Base-by-base conservation (phyloP, 2,797 vertebrate genomes). In the Danio tinwini region DNA sequence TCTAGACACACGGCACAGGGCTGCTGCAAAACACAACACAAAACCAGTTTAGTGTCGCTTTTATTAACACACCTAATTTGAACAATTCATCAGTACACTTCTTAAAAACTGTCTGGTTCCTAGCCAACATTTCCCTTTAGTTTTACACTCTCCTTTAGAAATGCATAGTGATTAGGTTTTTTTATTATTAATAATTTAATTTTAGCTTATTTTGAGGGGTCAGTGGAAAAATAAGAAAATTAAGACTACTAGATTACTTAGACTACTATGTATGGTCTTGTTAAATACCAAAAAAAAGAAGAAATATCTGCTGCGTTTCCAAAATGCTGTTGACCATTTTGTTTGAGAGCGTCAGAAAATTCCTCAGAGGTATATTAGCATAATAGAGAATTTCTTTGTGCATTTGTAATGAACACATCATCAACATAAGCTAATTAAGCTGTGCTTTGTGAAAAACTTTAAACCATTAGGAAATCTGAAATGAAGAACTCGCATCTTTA, bases 1-100 rank as follows among this genome's bases (percentile, higher is more conserved):
- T 95, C 95, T 88, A 95, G 88, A 87, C 95, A 95, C 74, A 95
- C 95, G 0, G 95, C 95, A 79, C 95, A 95, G 69, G 93, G 93
- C 92, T 95, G 95, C 95, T 95, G 90, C 82, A 85, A 70, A 17
- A 81, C 61, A 81, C 5, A 77, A 19, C 2, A 75, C 39, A 80
- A 52, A 78, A 55, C 39, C 5, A 52, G 5, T 12, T 78, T 6
- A 69, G 45, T 10, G 11, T 75, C 17, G 5, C 17, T 45, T n/a
- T 9, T 11, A 10, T 17, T 64, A n/a, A 13, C 17, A 10, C 7
- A 1, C 19, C 19, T n/a, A 45, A 29, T 47, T 16, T 45, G n/a
- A 17, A 17, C 21, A 47, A 21, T 59, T 58, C 8, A 44, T 6
- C 37, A 59, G 11, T 5, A 10, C 1, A 29, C 68, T 29, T 5